A percentile compares a stretch with the other conserved stretches of the same genome.
Evolutionary conservation across 2,888 invertebrate species (phyloP).

Genomic region (Drosophila kambysellisi): DNA sequence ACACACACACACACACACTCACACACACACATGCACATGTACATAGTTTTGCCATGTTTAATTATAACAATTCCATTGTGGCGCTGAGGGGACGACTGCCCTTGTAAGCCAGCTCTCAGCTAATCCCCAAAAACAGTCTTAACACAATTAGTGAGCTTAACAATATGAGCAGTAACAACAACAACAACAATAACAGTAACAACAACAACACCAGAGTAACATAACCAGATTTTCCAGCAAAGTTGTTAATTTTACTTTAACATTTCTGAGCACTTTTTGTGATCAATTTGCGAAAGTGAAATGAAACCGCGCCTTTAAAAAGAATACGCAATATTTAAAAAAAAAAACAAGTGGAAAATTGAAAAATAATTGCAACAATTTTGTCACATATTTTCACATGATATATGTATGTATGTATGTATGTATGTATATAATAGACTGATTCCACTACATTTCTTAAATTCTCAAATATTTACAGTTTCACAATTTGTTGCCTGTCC

Average conservation of each 20-base stretch:
- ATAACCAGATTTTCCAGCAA: background rate
- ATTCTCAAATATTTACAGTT: background rate
- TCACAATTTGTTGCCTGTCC: background rate
- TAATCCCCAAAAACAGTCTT: conserved; percentile 16
- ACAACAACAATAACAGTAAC: background rate
- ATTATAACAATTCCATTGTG: conserved; percentile 15
- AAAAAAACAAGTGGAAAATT: background rate
- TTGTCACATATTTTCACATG: too few species aligned
- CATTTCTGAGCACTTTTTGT: background rate
- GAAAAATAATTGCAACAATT: too few species aligned
- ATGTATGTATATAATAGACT: background rate
- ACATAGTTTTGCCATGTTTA: conserved; percentile 3
- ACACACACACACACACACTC: background rate
- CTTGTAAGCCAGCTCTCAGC: conserved; percentile 3
- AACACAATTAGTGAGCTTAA: conserved; percentile 8
- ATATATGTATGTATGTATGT: too few species aligned
- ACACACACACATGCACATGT: background rate
- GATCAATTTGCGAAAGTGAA: background rate
- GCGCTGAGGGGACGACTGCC: background rate
- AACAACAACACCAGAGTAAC: background rate
- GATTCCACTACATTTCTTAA: background rate
- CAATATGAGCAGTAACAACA: background rate
- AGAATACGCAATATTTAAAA: background rate
- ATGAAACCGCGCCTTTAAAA: background rate
- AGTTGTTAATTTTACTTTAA: background rate